Evolutionary conservation across 2,113 vertebrate species (phyloP), one percentile per base, ranked within the genome.

Genomic region (Mandrillus leucophaeus): DNA sequence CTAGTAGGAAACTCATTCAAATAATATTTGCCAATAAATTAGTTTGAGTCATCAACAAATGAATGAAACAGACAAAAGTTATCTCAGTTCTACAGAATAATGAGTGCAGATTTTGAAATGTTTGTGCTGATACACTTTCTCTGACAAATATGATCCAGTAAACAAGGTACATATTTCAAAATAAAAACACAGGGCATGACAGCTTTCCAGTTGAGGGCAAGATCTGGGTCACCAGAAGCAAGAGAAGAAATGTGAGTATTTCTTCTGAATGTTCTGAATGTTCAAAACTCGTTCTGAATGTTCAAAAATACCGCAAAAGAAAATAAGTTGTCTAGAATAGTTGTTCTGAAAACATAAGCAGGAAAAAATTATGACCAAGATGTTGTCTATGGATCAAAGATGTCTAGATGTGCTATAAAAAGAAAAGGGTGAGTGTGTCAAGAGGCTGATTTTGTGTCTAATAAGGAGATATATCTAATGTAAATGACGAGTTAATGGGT

Each of bases 1-100:
- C 98, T 88, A 97, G 97, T 87, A 96, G 90, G 93, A 92, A 97
- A 86, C 95, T 97, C 97, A 90, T 98, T 97, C 98, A 98, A 97
- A 96, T 96, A 96, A 78, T 97, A 95, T 97, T 97, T 98, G 98
- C 87, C 96, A 96, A 81, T 80, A 89, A 45, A 86, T 78, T 52
- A 32, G 32, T 55, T n/a, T 43, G 20, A 70, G n/a, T 45, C 78
- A 50, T 76, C 76, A 64, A 68, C 66, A 78, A 50, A n/a, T 52
- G 45, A 25, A 38, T 20, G 45, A 35, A 76, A 45, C 10, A 38
- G 9, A 13, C 25, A 52, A 25, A 64, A 17, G 35, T 48, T 2
- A 45, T 61, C n/a, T 85, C 40, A 40, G 78, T 40, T 72, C n/a
- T 38, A 8, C 5, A 32, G 38, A 68, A 68, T 32, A 20, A 57